Evolutionary conservation across 2,797 vertebrate species (phyloP), one percentile per base, ranked within the genome.

Genomic region (Erpetoichthys calabaricus): DNA sequence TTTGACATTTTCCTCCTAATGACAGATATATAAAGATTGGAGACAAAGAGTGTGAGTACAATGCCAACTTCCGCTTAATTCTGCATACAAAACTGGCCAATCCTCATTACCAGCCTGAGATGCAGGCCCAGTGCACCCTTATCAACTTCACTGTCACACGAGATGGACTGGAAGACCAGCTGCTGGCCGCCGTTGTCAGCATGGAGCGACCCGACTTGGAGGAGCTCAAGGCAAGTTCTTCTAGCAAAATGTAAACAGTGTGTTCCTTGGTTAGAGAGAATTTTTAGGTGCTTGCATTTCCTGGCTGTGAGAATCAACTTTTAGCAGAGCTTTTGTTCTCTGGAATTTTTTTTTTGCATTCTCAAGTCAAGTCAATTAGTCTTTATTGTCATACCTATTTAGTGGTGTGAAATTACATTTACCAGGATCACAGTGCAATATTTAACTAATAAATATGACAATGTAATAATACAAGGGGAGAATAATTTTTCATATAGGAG

Each of bases 111-210:
- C 94, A 88, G 59, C 96, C 96, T 0, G 95, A 99, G 75, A 82
- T 98, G 67, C 96, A 99, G 74, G 94, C 94, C 3, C 96, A 99
- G 78, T 91, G 92, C 73, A 98, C 94, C 7, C 80, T 99, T 64
- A 91, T 98, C 60, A 90, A 98, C 70, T 99, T 99, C 79, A 95
- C 89, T 0, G 92, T 97, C 70, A 97, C 91, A 1, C 78, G 84
- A 3, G 86, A 89, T 0, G 92, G 94, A 7, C 73, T 99, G 61
- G 94, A 98, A 72, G 94, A 99, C 64, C 95, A 99, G 73, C 81
- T 99, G 60, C 79, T 99, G 42, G 92, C 93, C 0, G 77, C 89
- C 0, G 92, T 97, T 58, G 95, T 99, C 73, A 84, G 78, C 78
- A 84, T 83, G 85, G 94, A 97, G 72, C 82, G 93, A 53, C 95